phyloP scores from a whole-genome alignment of 2,888 invertebrate species.

The Scaptomyza flava region DNA sequence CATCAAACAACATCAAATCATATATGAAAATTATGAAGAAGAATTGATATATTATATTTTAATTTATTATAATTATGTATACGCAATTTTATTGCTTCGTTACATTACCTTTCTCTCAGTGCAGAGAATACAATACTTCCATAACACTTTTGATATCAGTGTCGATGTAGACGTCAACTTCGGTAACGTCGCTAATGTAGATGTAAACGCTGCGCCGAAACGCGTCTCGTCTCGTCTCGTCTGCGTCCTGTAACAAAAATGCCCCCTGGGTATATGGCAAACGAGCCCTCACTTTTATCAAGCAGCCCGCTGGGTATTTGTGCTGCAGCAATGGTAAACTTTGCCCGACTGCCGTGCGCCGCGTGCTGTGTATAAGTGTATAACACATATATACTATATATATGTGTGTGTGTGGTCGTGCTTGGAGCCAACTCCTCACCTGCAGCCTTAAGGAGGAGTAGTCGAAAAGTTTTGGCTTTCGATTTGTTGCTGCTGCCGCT shows the following conservation, averaged over 20 bases:
- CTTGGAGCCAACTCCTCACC: slow-evolving; percentile 41
- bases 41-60: not conserved
- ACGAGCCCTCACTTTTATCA: slow-evolving; percentile 73
- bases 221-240: slow-evolving; percentile 6
- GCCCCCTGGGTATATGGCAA: slow-evolving; percentile 47
- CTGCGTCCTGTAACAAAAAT: slow-evolving; percentile 6
- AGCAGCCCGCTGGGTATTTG: slow-evolving; percentile 79
- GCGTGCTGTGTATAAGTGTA: slow-evolving; percentile 13
- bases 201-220: slow-evolving; percentile 61
- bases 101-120: not conserved
- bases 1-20: too few species aligned
- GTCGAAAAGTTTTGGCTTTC: slow-evolving; percentile 77
- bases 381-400: not conserved
- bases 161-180: slow-evolving; percentile 39
- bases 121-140: slow-evolving; percentile 5
- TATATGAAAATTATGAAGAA: too few species aligned
- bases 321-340: slow-evolving; percentile 76
- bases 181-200: slow-evolving; percentile 69
- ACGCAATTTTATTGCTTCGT: not conserved
- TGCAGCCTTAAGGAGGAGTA: slow-evolving; percentile 50
- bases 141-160: slow-evolving; percentile 47
- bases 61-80: not conserved
- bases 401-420: slow-evolving; percentile 18
- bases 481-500: slow-evolving; percentile 61
- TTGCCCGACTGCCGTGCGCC: slow-evolving; percentile 52